Conservation (phyloP, 2,797 vertebrate species). For the Etheostoma perlongum region DNA sequence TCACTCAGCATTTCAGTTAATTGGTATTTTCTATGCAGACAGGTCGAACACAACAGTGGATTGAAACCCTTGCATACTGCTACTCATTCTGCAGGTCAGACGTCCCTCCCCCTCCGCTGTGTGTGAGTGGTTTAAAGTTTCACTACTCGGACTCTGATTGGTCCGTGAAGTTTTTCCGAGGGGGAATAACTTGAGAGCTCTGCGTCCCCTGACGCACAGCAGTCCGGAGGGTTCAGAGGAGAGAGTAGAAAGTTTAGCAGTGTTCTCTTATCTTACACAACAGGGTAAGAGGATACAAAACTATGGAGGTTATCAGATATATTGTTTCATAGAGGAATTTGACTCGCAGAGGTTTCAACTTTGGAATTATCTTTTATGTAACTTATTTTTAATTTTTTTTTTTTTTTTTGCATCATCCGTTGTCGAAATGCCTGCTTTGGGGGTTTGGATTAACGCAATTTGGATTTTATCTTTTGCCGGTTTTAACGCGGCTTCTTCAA, state of each 20-base stretch:
- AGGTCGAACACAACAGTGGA: conserved; percentile 57
- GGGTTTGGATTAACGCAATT: conserved; percentile 68
- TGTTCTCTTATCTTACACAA: conserved; percentile 46
- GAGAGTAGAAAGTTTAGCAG: not conserved
- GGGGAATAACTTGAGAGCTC: conserved; percentile 65
- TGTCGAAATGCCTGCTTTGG: conserved; percentile 58
- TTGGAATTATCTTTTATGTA: conserved; percentile 33
- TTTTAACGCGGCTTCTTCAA: conserved; percentile 72
- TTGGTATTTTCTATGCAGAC: conserved; percentile 37
- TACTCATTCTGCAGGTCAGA: conserved; percentile 53
- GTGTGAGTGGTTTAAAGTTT: conserved; percentile 86
- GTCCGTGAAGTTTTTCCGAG: conserved; percentile 67
- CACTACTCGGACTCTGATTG: conserved; percentile 74
- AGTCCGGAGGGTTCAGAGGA: conserved; percentile 7
- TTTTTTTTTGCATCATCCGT: conserved; percentile 13
- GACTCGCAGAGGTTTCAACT: conserved; percentile 1
- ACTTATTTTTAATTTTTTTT: not conserved
- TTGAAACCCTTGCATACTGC: conserved; percentile 49
- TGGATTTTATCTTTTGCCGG: conserved; percentile 77
- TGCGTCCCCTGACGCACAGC: conserved; percentile 33
- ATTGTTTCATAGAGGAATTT: conserved; percentile 48
- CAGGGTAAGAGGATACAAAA: conserved; percentile 47
- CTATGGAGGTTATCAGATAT: conserved; percentile 63
- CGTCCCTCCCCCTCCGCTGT: conserved; percentile 50
- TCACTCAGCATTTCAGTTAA: conserved; percentile 3